Evolutionary conservation across 1,140 invertebrate genomes (phyloP), one percentile per base, ranked within the genome.

Genomic region (Sitobion miscanthi): DNA sequence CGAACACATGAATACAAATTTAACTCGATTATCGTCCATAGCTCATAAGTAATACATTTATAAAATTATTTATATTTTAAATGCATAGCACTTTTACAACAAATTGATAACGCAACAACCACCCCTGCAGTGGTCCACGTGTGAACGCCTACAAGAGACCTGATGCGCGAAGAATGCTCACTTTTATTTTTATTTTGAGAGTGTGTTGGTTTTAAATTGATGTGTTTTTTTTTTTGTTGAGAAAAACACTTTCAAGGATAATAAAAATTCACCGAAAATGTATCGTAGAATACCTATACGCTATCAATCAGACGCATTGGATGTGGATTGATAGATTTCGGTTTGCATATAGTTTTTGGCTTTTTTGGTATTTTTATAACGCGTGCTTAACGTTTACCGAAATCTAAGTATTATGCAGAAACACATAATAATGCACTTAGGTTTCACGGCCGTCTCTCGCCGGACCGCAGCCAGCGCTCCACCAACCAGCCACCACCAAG

Each of bases 281-380:
- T 35, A 54, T n/a, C 20, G 86, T 52, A 49, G 14, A 49, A 52
- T n/a, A 49, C n/a, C 21, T 42, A 42, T 42, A 42, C 47, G 86
- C 30, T 88, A 88, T 88, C 86, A 88, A 88, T 88, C 86, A 88
- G 47, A 52, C 4, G 42, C 47, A 87, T 49, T 87, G 45, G 86
- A 52, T 88, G 47, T 52, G 52, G 86, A 88, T 52, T 88, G 86
- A 88, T 88, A 52, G 86, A 52, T 88, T 35, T 54, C 35, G 7
- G 11, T n/a, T 20, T 35, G 20, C 86, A 23, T 20, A n/a, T 20
- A 52, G 25, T 87, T 52, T 88, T 88, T 21, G 30, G 47, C 21
- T 52, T 88, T 88, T 38, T 88, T 52, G 30, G 20, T 38, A 35
- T 88, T 87, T 87, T 87, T 45, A 42, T 25, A 45, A 45, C 25